These are phyloP conservation scores for Cerceris ruficornis DNA, from an alignment of 2,888 invertebrate species.

Conservation along the genomic window DNA sequence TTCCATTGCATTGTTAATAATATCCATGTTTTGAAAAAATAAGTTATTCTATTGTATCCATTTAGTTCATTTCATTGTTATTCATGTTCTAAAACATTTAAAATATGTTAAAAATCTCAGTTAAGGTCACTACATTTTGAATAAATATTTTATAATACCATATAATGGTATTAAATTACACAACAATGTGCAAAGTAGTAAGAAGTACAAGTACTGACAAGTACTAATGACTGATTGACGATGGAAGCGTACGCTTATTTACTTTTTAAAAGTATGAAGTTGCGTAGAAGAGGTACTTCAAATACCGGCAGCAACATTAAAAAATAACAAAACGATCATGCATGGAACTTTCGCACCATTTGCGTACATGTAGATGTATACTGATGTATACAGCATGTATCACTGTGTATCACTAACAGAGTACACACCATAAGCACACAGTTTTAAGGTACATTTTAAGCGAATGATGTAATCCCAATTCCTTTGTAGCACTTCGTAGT, in stretches of 20 bases:
- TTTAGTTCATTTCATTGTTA: neutral
- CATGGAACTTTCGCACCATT: no score
- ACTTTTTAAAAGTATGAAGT: neutral
- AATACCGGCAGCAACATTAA: neutral
- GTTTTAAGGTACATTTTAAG: neutral
- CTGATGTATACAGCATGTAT: no score
- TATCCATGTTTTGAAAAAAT: neutral
- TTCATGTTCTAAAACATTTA: neutral
- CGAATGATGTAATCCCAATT: neutral
- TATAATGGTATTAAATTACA: neutral
- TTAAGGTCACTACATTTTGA: neutral
- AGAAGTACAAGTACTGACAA: no score
- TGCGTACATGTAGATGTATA: neutral
- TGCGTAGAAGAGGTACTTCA: neutral
- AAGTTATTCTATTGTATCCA: neutral
- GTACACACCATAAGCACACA: no score
- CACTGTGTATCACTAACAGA: no score
- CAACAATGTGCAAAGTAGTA: neutral
- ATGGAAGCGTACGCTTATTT: neutral
- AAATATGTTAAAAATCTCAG: neutral
- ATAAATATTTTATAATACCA: neutral
- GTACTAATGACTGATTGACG: no score
- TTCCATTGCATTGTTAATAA: conserved; percentile 38
- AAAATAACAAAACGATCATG: neutral
- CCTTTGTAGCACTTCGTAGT: neutral